Evolutionary conservation across 1,140 invertebrate species (phyloP).

Genomic region (Bombus cullumanus): DNA sequence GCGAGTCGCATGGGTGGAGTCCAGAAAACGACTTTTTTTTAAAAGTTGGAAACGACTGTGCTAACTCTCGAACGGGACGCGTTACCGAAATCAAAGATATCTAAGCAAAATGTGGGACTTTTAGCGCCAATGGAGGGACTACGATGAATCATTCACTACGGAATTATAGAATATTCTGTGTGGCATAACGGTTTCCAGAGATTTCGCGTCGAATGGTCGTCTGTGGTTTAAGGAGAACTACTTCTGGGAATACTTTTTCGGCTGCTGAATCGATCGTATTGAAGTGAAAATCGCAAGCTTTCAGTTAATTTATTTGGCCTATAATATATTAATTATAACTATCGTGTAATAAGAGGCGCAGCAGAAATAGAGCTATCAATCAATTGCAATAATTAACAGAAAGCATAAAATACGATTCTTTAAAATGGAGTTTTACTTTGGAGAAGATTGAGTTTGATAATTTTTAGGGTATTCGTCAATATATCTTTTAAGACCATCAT

Average conservation of each 20-base stretch:
- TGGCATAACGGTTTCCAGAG: not conserved
- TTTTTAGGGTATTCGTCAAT: too few relatives aligned
- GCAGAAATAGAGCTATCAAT: not conserved
- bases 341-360: too few relatives aligned
- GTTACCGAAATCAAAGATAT: not conserved
- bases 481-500: not conserved
- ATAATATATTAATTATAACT: not conserved
- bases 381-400: too few relatives aligned
- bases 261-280: not conserved
- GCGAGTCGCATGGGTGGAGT: not conserved
- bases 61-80: not conserved
- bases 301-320: not conserved
- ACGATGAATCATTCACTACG: not conserved
- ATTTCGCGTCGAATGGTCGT: not conserved
- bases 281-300: not conserved
- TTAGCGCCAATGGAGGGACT: not conserved
- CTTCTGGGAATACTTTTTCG: not conserved
- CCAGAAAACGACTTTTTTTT: too few relatives aligned
- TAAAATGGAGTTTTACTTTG: too few relatives aligned
- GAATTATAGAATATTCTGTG: not conserved
- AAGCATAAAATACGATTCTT: too few relatives aligned
- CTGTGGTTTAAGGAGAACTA: not conserved
- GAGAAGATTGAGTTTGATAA: too few relatives aligned
- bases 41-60: not conserved
- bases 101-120: not conserved